A percentile compares a stretch with the other conserved stretches of the same genome.
Evolutionary conservation across 92 coral and sea anemone genomes (phyloP).

Genomic region (Epizoanthus illoricatus): DNA sequence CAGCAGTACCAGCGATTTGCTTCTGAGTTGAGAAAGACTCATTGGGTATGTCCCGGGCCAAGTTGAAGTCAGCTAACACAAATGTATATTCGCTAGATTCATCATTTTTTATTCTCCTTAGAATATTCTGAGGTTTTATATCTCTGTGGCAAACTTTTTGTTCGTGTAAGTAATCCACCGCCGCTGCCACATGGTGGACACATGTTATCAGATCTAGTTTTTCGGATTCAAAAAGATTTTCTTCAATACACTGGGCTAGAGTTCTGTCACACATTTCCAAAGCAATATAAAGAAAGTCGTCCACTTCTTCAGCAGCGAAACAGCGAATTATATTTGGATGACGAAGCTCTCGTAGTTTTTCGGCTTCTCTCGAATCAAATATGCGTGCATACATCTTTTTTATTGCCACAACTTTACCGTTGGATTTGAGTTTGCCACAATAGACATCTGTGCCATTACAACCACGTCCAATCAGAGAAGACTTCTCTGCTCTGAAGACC

Average conservation of each 20-base stretch:
- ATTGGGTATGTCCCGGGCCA: slow-evolving; percentile 21
- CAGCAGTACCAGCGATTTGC: slow-evolving; percentile 21
- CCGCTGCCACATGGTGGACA: slow-evolving; percentile 9
- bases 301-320: slow-evolving; percentile 18
- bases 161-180: slow-evolving; percentile 20
- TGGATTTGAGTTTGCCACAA: slow-evolving; percentile 17
- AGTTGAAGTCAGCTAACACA: slow-evolving; percentile 30
- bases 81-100: background rate
- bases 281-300: slow-evolving; percentile 25
- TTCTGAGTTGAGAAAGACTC: slow-evolving; percentile 34
- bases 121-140: slow-evolving; percentile 14
- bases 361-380: slow-evolving; percentile 22
- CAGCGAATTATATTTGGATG: slow-evolving; percentile 29
- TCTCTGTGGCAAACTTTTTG: slow-evolving; percentile 20
- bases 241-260: slow-evolving; percentile 19
- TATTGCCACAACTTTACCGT: slow-evolving; percentile 6
- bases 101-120: background rate
- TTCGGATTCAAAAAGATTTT: slow-evolving; percentile 5
- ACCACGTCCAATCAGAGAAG: slow-evolving; percentile 13
- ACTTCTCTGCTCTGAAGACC: background rate
- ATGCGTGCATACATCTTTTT: slow-evolving; percentile 20
- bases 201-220: background rate
- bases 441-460: slow-evolving; percentile 25
- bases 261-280: slow-evolving; percentile 22
- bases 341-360: slow-evolving; percentile 6